Evolutionary conservation across 2,797 vertebrate species (phyloP).

Genomic region (Sciaenops ocellatus): DNA sequence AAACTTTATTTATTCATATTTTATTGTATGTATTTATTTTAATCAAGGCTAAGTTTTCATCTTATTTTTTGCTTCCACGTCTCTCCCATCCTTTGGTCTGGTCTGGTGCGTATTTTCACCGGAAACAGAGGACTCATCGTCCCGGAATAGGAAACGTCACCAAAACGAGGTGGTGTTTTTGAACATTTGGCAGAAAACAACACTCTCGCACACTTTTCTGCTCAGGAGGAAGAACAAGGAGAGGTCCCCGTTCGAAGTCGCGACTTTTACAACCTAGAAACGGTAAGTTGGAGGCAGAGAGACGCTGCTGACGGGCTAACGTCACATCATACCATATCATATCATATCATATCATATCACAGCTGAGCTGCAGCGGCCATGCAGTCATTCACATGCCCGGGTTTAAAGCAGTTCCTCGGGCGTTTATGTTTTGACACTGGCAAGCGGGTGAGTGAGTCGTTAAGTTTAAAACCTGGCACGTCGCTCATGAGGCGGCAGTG

Average conservation of each 20-base stretch:
- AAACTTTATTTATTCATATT: no score
- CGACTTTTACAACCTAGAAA: slow-evolving; percentile 6
- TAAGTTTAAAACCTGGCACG: no score
- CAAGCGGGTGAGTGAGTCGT: slow-evolving; percentile 22
- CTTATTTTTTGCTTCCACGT: no score
- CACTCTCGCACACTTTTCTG: neutral
- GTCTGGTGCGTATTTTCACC: neutral
- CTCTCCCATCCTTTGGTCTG: no score
- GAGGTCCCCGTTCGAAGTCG: neutral
- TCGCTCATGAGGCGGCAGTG: no score
- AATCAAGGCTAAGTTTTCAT: no score
- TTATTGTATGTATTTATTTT: no score
- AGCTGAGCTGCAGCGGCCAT: neutral
- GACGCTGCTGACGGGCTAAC: neutral
- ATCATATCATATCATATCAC: neutral
- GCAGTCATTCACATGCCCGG: slow-evolving; percentile 2
- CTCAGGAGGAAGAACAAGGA: neutral
- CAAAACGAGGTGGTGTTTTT: slow-evolving; percentile 57
- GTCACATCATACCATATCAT: neutral
- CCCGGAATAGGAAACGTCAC: slow-evolving; percentile 56
- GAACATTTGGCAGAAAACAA: slow-evolving; percentile 38
- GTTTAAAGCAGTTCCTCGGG: neutral
- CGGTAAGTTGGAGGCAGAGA: slow-evolving; percentile 28
- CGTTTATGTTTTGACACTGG: neutral
- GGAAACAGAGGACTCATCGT: slow-evolving; percentile 26